Conservation (phyloP, 2,888 invertebrate genomes). For the Steinernema carpocapsae region DNA sequence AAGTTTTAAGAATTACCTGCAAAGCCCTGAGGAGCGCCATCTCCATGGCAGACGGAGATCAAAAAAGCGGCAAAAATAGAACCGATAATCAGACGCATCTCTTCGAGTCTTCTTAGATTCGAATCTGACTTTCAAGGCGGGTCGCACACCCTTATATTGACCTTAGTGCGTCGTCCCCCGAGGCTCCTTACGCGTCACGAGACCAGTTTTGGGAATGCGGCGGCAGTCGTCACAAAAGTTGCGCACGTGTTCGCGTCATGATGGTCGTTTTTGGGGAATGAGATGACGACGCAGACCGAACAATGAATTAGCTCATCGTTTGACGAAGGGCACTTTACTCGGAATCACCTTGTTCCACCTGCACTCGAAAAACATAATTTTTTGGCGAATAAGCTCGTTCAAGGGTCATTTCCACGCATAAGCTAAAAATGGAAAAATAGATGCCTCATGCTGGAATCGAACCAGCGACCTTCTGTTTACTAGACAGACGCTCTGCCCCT, state of each 20-base stretch:
- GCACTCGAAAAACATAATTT: too few species aligned
- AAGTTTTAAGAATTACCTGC: not conserved
- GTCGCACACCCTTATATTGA: constrained; percentile 30
- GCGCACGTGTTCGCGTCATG: constrained; percentile 31
- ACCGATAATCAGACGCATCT: not conserved
- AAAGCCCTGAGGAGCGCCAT: not conserved
- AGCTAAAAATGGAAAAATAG: not conserved
- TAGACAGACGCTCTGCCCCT: constrained; percentile 61
- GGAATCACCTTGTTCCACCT: too few species aligned
- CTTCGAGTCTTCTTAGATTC: not conserved
- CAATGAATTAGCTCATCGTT: not conserved
- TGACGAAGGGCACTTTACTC: constrained; percentile 10
- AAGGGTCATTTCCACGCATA: too few species aligned
- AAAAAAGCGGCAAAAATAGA: constrained; percentile 12
- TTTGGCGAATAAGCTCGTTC: too few species aligned
- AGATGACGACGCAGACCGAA: not conserved
- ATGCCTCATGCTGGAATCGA: constrained; percentile 61
- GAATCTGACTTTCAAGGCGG: constrained; percentile 1
- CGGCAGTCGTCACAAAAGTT: not conserved
- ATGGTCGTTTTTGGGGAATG: not conserved
- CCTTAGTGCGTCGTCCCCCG: constrained; percentile 23
- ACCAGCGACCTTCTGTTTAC: constrained; percentile 62
- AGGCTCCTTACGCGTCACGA: not conserved
- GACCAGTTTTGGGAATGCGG: constrained; percentile 1
- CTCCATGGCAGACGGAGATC: not conserved